A percentile compares a stretch with the other conserved stretches of the same genome.
These are phyloP conservation scores for Timema cristinae DNA, from an alignment of 2,888 invertebrate species.

Conservation along the genomic window DNA sequence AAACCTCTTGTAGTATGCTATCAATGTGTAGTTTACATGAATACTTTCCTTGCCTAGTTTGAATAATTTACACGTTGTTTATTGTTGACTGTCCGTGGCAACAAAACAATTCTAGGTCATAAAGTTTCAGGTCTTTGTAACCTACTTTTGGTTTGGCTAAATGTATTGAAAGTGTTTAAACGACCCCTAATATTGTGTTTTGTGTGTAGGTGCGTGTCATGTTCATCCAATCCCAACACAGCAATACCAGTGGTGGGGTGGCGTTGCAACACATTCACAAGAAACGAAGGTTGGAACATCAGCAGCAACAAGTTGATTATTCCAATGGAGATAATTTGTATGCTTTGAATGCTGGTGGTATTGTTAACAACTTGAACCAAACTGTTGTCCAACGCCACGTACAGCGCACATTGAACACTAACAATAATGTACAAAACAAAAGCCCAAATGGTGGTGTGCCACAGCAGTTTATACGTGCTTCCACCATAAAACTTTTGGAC, in stretches of 20 bases:
- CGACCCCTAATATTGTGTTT: no score
- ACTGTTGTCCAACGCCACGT: constrained; percentile 28
- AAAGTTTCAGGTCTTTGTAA: neutral
- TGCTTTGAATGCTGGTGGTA: constrained; percentile 27
- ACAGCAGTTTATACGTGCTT: constrained; percentile 59
- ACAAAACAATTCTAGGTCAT: no score
- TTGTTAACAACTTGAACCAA: constrained; percentile 25
- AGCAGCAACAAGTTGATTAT: constrained; percentile 30
- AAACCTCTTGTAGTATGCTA: no score
- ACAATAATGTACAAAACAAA: constrained; percentile 33
- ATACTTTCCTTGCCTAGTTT: no score
- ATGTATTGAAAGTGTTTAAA: constrained; percentile 5
- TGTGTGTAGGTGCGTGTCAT: constrained; percentile 68
- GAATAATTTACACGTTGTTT: no score
- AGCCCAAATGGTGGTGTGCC: constrained; percentile 45
- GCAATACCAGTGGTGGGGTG: constrained; percentile 44
- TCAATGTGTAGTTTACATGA: no score
- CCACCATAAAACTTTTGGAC: constrained; percentile 64
- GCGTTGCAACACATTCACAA: constrained; percentile 42
- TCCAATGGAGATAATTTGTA: constrained; percentile 39
- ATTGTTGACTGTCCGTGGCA: no score
- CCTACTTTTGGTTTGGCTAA: neutral
- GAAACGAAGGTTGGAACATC: constrained; percentile 42
- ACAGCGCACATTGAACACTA: constrained; percentile 27
- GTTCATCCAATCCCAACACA: constrained; percentile 68